Conservation (phyloP, 1,140 invertebrate genomes). For the Sipha flava region DNA sequence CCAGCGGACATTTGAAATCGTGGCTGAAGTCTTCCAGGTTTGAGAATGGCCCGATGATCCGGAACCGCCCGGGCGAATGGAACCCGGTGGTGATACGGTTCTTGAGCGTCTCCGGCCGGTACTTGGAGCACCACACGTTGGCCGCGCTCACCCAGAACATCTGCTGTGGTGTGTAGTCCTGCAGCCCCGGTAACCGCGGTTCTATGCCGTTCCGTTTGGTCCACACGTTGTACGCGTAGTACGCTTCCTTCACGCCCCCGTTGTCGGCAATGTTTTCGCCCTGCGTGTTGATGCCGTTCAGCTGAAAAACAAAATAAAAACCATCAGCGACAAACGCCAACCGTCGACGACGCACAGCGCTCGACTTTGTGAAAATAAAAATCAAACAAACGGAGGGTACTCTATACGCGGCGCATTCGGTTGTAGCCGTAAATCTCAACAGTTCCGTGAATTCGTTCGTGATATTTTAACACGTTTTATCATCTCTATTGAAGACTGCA, state of each 20-base stretch:
- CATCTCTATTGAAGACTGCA: background rate
- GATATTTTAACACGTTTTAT: too few relatives aligned
- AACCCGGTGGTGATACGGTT: constrained; percentile 47
- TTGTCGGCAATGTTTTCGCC: constrained; percentile 91
- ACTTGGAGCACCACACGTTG: constrained; percentile 58
- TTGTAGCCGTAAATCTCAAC: too few relatives aligned
- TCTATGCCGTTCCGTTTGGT: constrained; percentile 55
- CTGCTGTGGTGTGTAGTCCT: constrained; percentile 54
- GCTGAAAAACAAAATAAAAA: constrained; percentile 46
- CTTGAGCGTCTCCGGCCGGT: constrained; percentile 47
- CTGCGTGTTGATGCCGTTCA: constrained; percentile 80
- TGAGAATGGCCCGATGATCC: constrained; percentile 78
- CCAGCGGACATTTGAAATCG: constrained; percentile 76
- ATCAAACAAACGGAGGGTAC: too few relatives aligned
- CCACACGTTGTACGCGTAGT: constrained; percentile 69
- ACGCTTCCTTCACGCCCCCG: constrained; percentile 79
- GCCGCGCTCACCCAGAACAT: constrained; percentile 69
- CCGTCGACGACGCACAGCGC: too few relatives aligned
- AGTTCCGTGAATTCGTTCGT: too few relatives aligned
- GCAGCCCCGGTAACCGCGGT: constrained; percentile 53
- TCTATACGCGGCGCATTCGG: too few relatives aligned
- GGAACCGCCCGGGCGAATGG: constrained; percentile 70
- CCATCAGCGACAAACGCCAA: too few relatives aligned
- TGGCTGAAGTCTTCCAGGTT: constrained; percentile 80
- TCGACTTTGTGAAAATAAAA: too few relatives aligned